phyloP scores from a whole-genome alignment of 2,797 vertebrate genomes.

The Macropodus opercularis region DNA sequence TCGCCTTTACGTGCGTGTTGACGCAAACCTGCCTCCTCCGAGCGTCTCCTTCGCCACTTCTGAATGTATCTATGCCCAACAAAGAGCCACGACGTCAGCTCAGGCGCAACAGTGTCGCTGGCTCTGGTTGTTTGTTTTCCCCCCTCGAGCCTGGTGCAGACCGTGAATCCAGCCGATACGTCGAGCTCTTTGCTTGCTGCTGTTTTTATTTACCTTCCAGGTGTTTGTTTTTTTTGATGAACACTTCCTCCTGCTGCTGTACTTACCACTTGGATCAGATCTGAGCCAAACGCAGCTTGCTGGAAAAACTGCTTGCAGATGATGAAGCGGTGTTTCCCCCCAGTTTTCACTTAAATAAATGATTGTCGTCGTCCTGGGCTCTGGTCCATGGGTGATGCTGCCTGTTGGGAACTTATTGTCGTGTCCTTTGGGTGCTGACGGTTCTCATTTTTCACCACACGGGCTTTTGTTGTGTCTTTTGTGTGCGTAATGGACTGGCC shows the following conservation, averaged over 20 bases:
- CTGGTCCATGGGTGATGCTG: slow-evolving; percentile 58
- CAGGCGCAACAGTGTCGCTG: slow-evolving; percentile 50
- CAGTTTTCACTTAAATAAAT: slow-evolving; percentile 36
- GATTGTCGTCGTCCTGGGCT: slow-evolving; percentile 50
- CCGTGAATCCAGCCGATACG: slow-evolving; percentile 41
- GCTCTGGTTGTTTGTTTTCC: neutral
- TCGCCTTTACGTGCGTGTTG: no score
- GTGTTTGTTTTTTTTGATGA: slow-evolving; percentile 4
- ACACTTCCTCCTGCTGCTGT: slow-evolving; percentile 30
- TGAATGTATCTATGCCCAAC: slow-evolving; percentile 47
- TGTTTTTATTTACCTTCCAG: no score
- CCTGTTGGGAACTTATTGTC: slow-evolving; percentile 58
- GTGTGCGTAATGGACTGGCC: slow-evolving; percentile 79
- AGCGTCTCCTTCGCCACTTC: neutral
- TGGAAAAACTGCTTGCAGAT: slow-evolving; percentile 49
- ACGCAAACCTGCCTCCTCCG: neutral
- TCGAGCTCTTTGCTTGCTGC: slow-evolving; percentile 11
- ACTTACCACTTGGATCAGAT: slow-evolving; percentile 81
- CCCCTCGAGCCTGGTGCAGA: slow-evolving; percentile 11
- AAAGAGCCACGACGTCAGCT: slow-evolving; percentile 61
- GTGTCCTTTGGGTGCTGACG: slow-evolving; percentile 62
- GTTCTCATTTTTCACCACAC: slow-evolving; percentile 71
- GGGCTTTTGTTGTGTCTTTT: slow-evolving; percentile 85
- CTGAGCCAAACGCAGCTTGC: slow-evolving; percentile 63
- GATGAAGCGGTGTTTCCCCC: slow-evolving; percentile 27